Conservation (phyloP, 2,888 invertebrate genomes). For the Scelioninae gen. 2 region DNA sequence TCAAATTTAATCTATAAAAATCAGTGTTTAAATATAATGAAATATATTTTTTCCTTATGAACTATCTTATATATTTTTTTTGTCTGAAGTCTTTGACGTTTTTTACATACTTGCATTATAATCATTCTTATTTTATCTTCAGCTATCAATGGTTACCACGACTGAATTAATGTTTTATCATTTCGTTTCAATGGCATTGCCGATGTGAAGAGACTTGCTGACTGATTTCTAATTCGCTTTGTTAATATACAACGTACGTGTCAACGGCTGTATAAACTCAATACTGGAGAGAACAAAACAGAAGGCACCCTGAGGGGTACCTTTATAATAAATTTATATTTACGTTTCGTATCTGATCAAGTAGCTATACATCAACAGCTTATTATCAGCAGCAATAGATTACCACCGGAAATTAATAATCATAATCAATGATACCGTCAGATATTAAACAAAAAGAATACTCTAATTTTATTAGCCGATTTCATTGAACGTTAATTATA, state of each 20-base stretch:
- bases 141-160: too few relatives aligned
- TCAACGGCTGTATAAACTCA: too few relatives aligned
- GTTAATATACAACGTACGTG: neutral
- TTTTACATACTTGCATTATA: too few relatives aligned
- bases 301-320: conserved; percentile 6
- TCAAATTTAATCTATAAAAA: too few relatives aligned
- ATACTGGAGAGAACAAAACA: conserved; percentile 1
- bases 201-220: neutral
- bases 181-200: neutral
- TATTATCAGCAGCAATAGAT: conserved; percentile 4
- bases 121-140: too few relatives aligned
- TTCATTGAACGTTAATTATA: too few relatives aligned
- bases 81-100: too few relatives aligned
- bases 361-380: neutral
- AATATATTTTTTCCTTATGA: too few relatives aligned
- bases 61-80: too few relatives aligned
- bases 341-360: conserved; percentile 20
- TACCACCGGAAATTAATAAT: neutral
- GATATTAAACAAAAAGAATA: too few relatives aligned
- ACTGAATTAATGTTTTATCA: neutral
- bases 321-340: conserved; percentile 18
- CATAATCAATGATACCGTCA: neutral
- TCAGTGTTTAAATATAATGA: too few relatives aligned
- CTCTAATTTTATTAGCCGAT: too few relatives aligned
- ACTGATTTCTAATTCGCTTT: conserved; percentile 8